Evolutionary conservation across 2,888 invertebrate genomes (phyloP).

Genomic region (Lepidocyrtinus sp.): DNA sequence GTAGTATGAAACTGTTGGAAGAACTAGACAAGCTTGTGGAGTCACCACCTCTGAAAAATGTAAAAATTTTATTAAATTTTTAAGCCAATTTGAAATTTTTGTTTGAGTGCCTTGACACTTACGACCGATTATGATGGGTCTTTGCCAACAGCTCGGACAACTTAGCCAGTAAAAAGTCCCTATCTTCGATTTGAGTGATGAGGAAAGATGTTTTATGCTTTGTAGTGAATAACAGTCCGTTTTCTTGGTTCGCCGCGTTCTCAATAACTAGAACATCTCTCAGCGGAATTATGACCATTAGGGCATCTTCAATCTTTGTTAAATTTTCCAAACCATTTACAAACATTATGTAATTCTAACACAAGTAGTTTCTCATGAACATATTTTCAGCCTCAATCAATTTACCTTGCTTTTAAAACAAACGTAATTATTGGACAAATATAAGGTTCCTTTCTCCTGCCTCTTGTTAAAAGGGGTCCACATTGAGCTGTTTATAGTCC

Average conservation of each 20-base stretch:
- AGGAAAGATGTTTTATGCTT: conserved; percentile 87
- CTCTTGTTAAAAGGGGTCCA: conserved; percentile 97
- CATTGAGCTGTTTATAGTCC: conserved; percentile 86
- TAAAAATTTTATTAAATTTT: not conserved
- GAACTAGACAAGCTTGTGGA: conserved; percentile 67
- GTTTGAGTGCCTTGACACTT: conserved; percentile 30
- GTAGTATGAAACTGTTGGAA: conserved; percentile 69
- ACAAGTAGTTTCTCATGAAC: not conserved
- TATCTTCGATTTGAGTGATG: conserved; percentile 89
- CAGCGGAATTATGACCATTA: conserved; percentile 88
- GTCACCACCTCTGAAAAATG: conserved; percentile 60
- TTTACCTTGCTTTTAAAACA: conserved; percentile 96
- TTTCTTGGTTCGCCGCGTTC: conserved; percentile 81
- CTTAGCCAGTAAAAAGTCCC: conserved; percentile 91
- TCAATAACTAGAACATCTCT: conserved; percentile 86
- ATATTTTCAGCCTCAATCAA: too few species aligned
- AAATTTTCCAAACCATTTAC: not conserved
- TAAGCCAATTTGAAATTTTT: not conserved
- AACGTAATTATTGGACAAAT: conserved; percentile 93
- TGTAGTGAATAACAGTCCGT: conserved; percentile 86
- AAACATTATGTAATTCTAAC: not conserved
- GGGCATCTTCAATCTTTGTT: conserved; percentile 83
- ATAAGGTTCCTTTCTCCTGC: conserved; percentile 89
- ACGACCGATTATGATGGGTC: conserved; percentile 72
- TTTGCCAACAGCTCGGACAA: conserved; percentile 89